Evolutionary conservation across 2,888 invertebrate species (phyloP).

Genomic region (Mactromeris polynyma): DNA sequence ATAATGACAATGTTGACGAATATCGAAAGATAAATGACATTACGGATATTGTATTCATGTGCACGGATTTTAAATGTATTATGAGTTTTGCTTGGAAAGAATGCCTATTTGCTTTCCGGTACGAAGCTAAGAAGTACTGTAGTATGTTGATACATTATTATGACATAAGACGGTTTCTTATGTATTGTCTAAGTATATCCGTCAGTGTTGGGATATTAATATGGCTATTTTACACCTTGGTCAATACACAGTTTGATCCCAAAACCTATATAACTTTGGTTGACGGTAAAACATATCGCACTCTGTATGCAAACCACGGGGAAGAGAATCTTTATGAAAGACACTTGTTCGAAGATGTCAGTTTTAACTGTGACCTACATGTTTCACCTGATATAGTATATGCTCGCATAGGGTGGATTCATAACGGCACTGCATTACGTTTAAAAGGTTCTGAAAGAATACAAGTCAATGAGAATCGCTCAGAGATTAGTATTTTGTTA

Average conservation of each 20-base stretch:
- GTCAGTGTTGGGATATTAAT: neutral
- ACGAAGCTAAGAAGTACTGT: neutral
- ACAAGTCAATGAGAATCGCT: neutral
- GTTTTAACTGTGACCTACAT: neutral
- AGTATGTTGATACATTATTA: neutral
- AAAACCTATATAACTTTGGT: neutral
- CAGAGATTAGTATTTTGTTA: neutral
- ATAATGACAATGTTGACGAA: neutral
- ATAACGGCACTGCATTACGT: neutral
- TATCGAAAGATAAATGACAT: neutral
- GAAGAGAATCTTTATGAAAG: neutral
- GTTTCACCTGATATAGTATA: neutral
- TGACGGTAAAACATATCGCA: too few species aligned
- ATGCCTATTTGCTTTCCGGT: neutral
- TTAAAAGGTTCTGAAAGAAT: neutral
- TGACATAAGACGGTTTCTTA: neutral
- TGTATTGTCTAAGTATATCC: neutral
- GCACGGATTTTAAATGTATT: neutral
- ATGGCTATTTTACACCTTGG: neutral
- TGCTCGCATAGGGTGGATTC: neutral
- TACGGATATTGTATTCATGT: neutral
- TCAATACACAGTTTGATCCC: neutral
- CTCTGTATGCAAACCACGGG: neutral
- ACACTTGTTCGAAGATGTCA: neutral
- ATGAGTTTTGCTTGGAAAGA: neutral